Evolutionary conservation across 2,797 vertebrate genomes (phyloP).

Genomic region (Crypturellus tataupa): DNA sequence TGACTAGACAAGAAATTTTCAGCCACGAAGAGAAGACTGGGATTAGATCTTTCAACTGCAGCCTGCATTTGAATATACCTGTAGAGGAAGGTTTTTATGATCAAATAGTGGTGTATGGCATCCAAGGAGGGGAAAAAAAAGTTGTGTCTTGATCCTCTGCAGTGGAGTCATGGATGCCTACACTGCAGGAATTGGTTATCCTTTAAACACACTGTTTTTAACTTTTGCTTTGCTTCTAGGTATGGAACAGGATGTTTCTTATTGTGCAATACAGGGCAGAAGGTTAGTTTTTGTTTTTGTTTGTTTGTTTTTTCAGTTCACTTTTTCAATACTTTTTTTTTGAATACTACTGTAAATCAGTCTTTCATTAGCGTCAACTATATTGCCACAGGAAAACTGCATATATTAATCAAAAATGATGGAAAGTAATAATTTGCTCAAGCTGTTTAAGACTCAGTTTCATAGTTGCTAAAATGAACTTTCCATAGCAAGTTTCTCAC

Average conservation of each 20-base stretch:
- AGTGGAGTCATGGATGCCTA: background rate
- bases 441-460: background rate
- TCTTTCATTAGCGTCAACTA: background rate
- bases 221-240: constrained; percentile 78
- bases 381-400: background rate
- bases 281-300: constrained; percentile 82
- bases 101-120: background rate
- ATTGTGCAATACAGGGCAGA: constrained; percentile 92
- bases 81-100: background rate
- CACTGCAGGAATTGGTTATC: background rate
- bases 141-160: background rate
- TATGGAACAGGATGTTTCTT: constrained; percentile 98
- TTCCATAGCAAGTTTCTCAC: background rate
- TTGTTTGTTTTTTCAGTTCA: background rate
- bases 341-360: background rate
- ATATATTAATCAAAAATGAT: background rate
- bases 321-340: background rate
- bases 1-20: background rate
- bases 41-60: background rate
- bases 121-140: background rate
- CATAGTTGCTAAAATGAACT: background rate
- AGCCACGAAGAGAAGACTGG: too few species aligned
- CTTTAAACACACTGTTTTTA: constrained; percentile 34
- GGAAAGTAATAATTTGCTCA: background rate
- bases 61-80: background rate